These are phyloP conservation scores for Galerucella nymphaeae DNA, from an alignment of 2,888 invertebrate genomes.

Conservation along the genomic window DNA sequence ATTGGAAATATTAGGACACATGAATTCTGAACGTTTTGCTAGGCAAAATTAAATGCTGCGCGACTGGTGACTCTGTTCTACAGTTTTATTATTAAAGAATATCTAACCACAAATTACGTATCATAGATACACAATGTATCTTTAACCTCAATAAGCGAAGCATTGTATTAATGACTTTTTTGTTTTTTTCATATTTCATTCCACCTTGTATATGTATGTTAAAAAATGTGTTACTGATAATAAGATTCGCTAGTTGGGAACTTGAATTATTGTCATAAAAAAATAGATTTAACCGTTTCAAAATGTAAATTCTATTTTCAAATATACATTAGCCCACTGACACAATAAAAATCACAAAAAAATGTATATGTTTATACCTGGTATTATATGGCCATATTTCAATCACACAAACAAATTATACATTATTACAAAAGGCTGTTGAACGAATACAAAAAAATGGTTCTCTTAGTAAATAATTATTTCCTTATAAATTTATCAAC, in stretches of 20 bases:
- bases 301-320: neutral
- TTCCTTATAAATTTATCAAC: no score
- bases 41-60: no score
- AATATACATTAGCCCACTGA: constrained; percentile 13
- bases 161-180: neutral
- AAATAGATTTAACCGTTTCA: constrained; percentile 6
- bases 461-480: no score
- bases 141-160: neutral
- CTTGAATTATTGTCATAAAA: neutral
- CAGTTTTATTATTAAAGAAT: no score
- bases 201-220: neutral
- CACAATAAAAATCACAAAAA: constrained; percentile 5
- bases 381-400: constrained; percentile 19
- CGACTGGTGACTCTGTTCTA: no score
- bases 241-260: neutral
- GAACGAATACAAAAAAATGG: no score
- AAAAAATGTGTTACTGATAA: neutral
- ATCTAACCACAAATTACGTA: no score
- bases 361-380: constrained; percentile 14
- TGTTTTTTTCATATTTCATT: neutral
- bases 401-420: constrained; percentile 8
- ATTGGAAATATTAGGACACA: no score
- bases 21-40: no score
- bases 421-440: neutral
- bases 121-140: neutral